A percentile compares a stretch with the other conserved stretches of the same genome.
Evolutionary conservation across 2,888 invertebrate species (phyloP).

Genomic region (Platycnemis pennipes): DNA sequence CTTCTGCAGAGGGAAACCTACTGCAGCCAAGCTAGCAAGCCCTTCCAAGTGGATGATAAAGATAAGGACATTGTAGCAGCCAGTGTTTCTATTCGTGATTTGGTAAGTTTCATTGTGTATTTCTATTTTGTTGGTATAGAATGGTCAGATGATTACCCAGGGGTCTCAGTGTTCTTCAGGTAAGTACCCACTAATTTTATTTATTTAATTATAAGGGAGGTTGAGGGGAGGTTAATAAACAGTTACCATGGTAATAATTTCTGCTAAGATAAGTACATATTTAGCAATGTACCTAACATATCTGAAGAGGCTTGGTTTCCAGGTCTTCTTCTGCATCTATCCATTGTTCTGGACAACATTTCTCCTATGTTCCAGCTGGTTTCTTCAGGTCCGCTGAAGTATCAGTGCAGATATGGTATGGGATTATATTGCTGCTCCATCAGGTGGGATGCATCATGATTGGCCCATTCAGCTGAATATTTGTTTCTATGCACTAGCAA

Average conservation of each 20-base stretch:
- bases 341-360: too few species aligned
- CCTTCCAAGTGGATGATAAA: constrained; percentile 71
- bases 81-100: constrained; percentile 80
- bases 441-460: too few species aligned
- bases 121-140: background rate
- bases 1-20: constrained; percentile 76
- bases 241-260: background rate
- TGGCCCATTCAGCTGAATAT: too few species aligned
- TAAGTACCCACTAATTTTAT: background rate
- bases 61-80: constrained; percentile 78
- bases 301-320: too few species aligned
- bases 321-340: too few species aligned
- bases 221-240: background rate
- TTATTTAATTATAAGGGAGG: background rate
- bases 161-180: background rate
- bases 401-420: too few species aligned
- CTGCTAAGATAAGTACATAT: background rate
- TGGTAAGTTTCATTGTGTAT: constrained; percentile 77
- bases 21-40: constrained; percentile 76
- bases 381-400: too few species aligned
- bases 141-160: background rate
- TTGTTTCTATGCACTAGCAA: too few species aligned
- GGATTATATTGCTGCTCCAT: too few species aligned
- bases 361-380: too few species aligned
- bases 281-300: background rate